Base-by-base conservation (phyloP, 2,888 invertebrate species). In the Byasa hedistus region DNA sequence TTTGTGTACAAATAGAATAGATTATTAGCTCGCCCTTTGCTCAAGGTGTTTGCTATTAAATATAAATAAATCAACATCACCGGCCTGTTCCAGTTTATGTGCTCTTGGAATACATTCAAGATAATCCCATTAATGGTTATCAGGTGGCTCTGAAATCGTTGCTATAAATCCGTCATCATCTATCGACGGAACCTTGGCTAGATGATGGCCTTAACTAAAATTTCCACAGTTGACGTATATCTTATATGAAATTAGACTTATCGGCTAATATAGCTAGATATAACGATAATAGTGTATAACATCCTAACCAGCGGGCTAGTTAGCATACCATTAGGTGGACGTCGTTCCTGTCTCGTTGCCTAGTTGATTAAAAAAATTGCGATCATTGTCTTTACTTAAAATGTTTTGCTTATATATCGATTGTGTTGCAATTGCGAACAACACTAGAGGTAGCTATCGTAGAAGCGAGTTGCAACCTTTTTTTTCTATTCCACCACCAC, bases 381-480 rank as follows among this genome's bases (percentile, higher is more conserved):
- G n/a, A n/a, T n/a, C n/a, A n/a, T n/a, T n/a, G n/a, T n/a, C n/a
- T n/a, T n/a, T n/a, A n/a, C n/a, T n/a, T n/a, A n/a, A n/a, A n/a
- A 27, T 27, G 27, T 27, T 27, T 27, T 27, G 3, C 27, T 22
- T n/a, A 52, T 22, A 54, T n/a, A 8, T 22, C 52, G 52, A 15
- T 54, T 15, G 3, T 8, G n/a, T 51, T 51, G 3, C 3, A 19
- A n/a, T 3, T 22, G 15, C 22, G 22, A 0, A 54, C 63, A 24
- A 51, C 59, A 56, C 66, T 63, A 59, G 27, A 57, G 7, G 15
- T 32, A 24, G 36, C 12, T 55, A 32, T 61, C 62, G 60, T 62
- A 55, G 69, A 69, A 68, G 60, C 62, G 66, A 59, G 69, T 56
- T 68, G 69, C 69, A 60, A 57, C 68, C 61, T 68, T 70, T 68